Base-by-base conservation (phyloP, 2,888 invertebrate genomes). In the Caenorhabditis zanzibari region DNA sequence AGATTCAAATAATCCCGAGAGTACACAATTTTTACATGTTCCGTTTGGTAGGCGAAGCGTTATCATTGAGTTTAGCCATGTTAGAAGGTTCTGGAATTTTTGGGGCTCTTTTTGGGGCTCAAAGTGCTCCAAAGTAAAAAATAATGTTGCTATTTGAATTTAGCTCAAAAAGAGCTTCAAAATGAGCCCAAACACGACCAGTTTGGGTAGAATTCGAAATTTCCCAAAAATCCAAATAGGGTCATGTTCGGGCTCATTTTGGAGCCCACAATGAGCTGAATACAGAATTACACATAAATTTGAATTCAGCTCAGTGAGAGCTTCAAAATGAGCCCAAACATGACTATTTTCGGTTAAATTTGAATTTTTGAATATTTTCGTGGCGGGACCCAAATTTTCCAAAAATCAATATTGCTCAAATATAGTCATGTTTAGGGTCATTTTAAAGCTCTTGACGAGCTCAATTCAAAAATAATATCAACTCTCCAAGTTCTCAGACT, bases 1-100 rank as follows among this genome's bases (percentile, higher is more conserved):
- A 16, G 14, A 14, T 0, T 0, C 7, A 14, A 69, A 49, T 0
- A 63, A 4, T 0, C 52, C 32, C 6, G 69, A 49, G 6, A 77
- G 19, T 0, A 69, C 10, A 19, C 77, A 77, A 4, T 61, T 16
- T 61, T 54, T 61, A 28, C 77, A 77, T 4, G 77, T 77, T 14
- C 77, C 77, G 44, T 77, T 77, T 4, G 77, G 77, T 1, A 77
- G 32, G 4, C 77, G 77, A 3, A 77, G 77, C 44, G 77, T 77
- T 52, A 77, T 41, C 61, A 77, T 77, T 9, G 77, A 77, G 24
- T 77, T 77, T 6, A 77, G 49, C 38, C 68, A 68, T 2, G 69
- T 68, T 41, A 69, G 69, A 44, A 75, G 66, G 26, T 75, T 75
- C 75, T 75, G 66, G 19, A 14, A 4, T n/a, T 28, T 47, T 19